phyloP scores from a whole-genome alignment of 2,888 invertebrate species.

The Cremastobaeus sp. region DNA sequence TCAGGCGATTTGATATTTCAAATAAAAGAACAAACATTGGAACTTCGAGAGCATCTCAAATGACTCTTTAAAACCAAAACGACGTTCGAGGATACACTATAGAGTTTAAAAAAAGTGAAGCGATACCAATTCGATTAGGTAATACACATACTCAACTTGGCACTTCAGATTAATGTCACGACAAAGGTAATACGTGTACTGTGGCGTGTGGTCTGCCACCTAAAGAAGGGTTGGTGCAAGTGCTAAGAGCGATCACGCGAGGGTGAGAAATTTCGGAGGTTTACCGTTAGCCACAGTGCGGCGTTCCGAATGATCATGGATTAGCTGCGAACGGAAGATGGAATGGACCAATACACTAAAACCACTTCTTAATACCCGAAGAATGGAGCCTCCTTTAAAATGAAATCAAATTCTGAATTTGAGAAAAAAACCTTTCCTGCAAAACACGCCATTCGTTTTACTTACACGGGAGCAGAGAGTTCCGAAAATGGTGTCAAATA shows the following conservation, averaged over 20 bases:
- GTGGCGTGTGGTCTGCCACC: conserved; percentile 53
- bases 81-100: not conserved
- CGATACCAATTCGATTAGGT: conserved; percentile 27
- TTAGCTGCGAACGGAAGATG: conserved; percentile 67
- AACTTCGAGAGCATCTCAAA: no score
- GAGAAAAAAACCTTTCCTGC: no score
- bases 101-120: conserved; percentile 7
- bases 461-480: no score
- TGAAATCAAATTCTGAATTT: not conserved
- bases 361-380: conserved; percentile 46
- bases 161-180: conserved; percentile 39
- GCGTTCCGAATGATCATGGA: conserved; percentile 72
- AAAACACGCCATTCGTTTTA: no score
- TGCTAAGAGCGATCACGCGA: conserved; percentile 56
- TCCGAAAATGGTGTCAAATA: no score
- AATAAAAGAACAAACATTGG: no score
- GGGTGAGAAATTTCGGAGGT: conserved; percentile 65
- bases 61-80: not conserved
- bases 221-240: conserved; percentile 49
- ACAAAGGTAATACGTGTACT: conserved; percentile 53
- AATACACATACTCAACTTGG: conserved; percentile 35
- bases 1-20: no score
- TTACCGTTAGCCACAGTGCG: conserved; percentile 72
- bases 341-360: conserved; percentile 43
- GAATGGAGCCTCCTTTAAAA: conserved; percentile 13